A percentile compares a stretch with the other conserved stretches of the same genome.
Evolutionary conservation across 2,888 invertebrate species (phyloP).

Genomic region (Alloscopus bannaensis): DNA sequence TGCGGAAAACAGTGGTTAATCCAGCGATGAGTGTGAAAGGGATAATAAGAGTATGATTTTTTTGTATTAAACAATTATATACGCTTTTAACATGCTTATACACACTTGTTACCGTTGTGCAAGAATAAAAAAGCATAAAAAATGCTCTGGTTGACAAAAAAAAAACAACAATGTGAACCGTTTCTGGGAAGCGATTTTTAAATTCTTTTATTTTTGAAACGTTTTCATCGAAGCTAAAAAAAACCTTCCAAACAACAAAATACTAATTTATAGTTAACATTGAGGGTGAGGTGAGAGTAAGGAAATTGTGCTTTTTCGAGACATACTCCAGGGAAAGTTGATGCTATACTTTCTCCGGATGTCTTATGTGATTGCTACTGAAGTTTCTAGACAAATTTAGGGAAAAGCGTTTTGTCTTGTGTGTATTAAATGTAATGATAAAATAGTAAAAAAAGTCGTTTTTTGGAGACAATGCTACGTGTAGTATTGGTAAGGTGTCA

Average conservation of each 20-base stretch:
- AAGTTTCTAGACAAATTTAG: background rate
- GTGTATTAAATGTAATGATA: slow-evolving; percentile 3
- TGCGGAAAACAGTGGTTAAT: too few relatives aligned
- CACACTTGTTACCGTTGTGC: slow-evolving; percentile 26
- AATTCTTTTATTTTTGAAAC: too few relatives aligned
- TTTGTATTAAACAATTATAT: slow-evolving; percentile 34
- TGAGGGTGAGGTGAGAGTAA: background rate
- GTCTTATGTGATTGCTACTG: slow-evolving; percentile 25
- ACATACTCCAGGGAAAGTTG: background rate
- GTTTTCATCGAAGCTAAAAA: too few relatives aligned
- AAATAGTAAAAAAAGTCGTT: background rate
- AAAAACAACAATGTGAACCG: too few relatives aligned
- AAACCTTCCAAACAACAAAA: background rate
- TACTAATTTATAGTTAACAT: background rate
- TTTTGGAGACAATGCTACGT: background rate
- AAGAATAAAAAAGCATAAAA: too few relatives aligned
- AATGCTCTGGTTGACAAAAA: too few relatives aligned
- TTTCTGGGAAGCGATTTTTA: too few relatives aligned
- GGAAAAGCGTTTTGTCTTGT: background rate
- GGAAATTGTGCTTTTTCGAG: slow-evolving; percentile 26
- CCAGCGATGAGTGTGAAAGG: too few relatives aligned
- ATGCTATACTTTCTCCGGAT: background rate
- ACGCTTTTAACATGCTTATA: slow-evolving; percentile 50
- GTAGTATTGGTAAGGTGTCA: background rate
- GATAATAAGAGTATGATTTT: too few relatives aligned